A percentile compares a stretch with the other conserved stretches of the same genome.
Evolutionary conservation across 2,888 invertebrate genomes (phyloP).

Genomic region (Mythimna loreyi): DNA sequence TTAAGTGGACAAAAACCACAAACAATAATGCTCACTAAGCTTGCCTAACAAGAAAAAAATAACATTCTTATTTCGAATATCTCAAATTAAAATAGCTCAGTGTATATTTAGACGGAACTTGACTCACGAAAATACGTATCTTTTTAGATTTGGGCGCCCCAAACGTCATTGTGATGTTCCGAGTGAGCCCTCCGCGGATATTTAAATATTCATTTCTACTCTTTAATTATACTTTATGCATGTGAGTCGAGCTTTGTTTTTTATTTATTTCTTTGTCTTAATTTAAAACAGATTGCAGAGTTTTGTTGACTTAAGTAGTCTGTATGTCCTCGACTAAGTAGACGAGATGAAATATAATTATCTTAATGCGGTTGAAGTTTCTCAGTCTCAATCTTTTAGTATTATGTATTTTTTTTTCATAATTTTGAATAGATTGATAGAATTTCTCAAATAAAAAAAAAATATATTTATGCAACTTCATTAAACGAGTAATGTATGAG

Average conservation of each 20-base stretch:
- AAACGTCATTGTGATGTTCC: constrained; percentile 85
- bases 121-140: constrained; percentile 88
- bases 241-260: constrained; percentile 82
- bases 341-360: constrained; percentile 39
- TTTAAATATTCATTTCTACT: constrained; percentile 90
- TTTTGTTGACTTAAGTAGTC: constrained; percentile 62
- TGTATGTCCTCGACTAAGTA: constrained; percentile 36
- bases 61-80: constrained; percentile 40
- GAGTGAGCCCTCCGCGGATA: constrained; percentile 83
- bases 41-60: constrained; percentile 53
- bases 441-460: too few relatives aligned
- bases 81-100: constrained; percentile 65
- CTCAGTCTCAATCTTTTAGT: constrained; percentile 12
- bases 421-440: too few relatives aligned
- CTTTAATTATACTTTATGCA: constrained; percentile 89
- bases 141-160: constrained; percentile 85
- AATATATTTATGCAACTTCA: too few relatives aligned
- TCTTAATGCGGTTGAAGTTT: constrained; percentile 20
- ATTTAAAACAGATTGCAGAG: constrained; percentile 63
- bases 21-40: constrained; percentile 42
- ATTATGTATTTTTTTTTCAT: neutral
- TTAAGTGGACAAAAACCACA: constrained; percentile 13
- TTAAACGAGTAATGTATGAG: too few relatives aligned
- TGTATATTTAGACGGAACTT: constrained; percentile 74
- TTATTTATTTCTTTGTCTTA: constrained; percentile 70